Percentiles rank a stretch among this genome's conserved stretches.
Conservation (phyloP, 2,888 invertebrate genomes). For the Apomyelois bistriatella region DNA sequence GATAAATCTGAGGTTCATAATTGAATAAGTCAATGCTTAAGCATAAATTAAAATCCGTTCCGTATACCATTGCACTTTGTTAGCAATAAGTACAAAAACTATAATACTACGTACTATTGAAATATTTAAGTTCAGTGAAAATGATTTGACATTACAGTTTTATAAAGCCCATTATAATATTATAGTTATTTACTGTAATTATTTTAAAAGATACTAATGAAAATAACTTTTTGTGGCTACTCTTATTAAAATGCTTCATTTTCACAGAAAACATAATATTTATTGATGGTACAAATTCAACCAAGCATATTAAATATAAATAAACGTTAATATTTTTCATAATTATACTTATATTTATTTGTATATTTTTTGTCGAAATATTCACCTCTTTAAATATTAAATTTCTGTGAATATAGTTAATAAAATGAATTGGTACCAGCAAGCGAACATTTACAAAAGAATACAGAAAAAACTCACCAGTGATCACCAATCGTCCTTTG, state of each 20-base stretch:
- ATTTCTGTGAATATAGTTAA: too few relatives aligned
- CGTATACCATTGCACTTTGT: not conserved
- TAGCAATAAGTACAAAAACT: not conserved
- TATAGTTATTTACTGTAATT: too few relatives aligned
- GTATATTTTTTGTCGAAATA: not conserved
- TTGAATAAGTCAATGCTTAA: too few relatives aligned
- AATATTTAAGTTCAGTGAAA: not conserved
- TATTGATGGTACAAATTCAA: conserved; percentile 3
- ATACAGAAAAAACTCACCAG: conserved; percentile 84
- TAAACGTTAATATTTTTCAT: too few relatives aligned
- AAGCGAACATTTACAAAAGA: conserved; percentile 10
- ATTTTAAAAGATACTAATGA: too few relatives aligned
- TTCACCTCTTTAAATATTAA: too few relatives aligned
- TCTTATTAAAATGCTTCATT: too few relatives aligned
- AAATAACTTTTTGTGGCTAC: too few relatives aligned
- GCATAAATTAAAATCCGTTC: too few relatives aligned
- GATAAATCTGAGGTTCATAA: too few relatives aligned
- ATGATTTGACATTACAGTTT: not conserved
- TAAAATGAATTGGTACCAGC: conserved; percentile 12
- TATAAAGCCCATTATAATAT: too few relatives aligned
- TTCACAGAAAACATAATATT: not conserved
- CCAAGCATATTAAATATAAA: too few relatives aligned
- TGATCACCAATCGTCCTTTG: conserved; percentile 95
- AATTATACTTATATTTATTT: not conserved
- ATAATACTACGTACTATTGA: not conserved